phyloP scores from a whole-genome alignment of 2,797 vertebrate genomes.

The Myotis vivesi region DNA sequence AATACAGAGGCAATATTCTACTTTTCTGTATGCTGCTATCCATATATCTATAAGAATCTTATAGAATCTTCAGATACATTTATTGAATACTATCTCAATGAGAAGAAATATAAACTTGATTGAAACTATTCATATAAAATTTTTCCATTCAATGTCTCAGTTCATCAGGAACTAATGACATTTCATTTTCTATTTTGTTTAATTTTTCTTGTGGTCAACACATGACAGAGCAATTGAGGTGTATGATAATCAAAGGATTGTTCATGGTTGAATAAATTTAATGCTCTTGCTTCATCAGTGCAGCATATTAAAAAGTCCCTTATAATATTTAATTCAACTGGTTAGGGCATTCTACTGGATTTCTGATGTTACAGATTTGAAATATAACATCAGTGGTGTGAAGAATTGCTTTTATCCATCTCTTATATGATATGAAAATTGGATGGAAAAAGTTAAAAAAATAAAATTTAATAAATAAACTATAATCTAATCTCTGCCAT shows the following conservation, averaged over 20 bases:
- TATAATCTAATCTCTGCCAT: constrained; percentile 73
- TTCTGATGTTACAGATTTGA: constrained; percentile 76
- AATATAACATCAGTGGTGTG: constrained; percentile 48
- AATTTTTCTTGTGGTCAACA: constrained; percentile 79
- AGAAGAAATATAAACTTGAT: constrained; percentile 54
- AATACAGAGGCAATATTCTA: constrained; percentile 39
- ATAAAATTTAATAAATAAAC: constrained; percentile 73
- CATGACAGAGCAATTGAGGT: constrained; percentile 78
- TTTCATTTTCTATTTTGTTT: constrained; percentile 81
- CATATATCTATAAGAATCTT: constrained; percentile 71
- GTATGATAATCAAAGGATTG: constrained; percentile 84
- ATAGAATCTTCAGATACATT: constrained; percentile 66
- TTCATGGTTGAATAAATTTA: constrained; percentile 85
- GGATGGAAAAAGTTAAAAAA: constrained; percentile 74
- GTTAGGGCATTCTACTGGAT: constrained; percentile 80
- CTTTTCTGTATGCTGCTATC: constrained; percentile 66
- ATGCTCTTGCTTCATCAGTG: constrained; percentile 82
- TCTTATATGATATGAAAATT: constrained; percentile 79
- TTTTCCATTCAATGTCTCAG: constrained; percentile 70
- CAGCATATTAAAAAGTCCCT: constrained; percentile 82
- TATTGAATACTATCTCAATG: constrained; percentile 57
- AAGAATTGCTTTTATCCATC: constrained; percentile 73
- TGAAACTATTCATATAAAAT: constrained; percentile 78
- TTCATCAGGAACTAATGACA: constrained; percentile 85
- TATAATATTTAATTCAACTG: constrained; percentile 84